Percentiles rank a stretch among this genome's conserved stretches.
Conservation (phyloP, 2,113 vertebrate species). For the Hippocampus barbouri region DNA sequence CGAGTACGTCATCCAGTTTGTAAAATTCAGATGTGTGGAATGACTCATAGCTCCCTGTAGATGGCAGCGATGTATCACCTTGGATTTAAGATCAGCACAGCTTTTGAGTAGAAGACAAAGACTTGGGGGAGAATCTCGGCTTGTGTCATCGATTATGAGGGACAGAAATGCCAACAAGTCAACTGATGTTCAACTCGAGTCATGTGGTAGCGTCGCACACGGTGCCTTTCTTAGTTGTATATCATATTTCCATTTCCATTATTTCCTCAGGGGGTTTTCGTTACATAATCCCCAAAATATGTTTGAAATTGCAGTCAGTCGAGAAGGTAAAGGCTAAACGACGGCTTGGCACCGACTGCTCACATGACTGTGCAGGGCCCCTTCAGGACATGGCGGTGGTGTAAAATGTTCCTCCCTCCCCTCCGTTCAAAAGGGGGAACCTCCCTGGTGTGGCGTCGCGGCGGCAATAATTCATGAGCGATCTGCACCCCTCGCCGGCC, state of each 20-base stretch:
- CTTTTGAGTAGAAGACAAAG: too few species aligned
- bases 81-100: too few species aligned
- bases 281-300: background rate
- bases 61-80: too few species aligned
- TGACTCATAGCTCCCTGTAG: too few species aligned
- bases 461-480: constrained; percentile 94
- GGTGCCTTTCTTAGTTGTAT: background rate
- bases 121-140: too few species aligned
- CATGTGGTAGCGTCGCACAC: too few species aligned
- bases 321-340: background rate
- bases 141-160: too few species aligned
- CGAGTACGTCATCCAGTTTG: too few species aligned
- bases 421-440: constrained; percentile 72
- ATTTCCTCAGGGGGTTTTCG: background rate
- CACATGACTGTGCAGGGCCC: background rate
- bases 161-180: too few species aligned
- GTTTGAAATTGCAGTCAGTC: background rate
- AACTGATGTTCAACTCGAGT: too few species aligned
- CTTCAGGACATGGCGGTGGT: background rate
- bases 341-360: background rate
- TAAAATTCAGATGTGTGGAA: too few species aligned
- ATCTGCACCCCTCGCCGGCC: constrained; percentile 84
- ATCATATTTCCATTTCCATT: background rate
- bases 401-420: constrained; percentile 26
- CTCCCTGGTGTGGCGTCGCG: constrained; percentile 79